These are phyloP conservation scores for Athetis lepigone DNA, from an alignment of 2,888 invertebrate genomes.

Conservation along the genomic window DNA sequence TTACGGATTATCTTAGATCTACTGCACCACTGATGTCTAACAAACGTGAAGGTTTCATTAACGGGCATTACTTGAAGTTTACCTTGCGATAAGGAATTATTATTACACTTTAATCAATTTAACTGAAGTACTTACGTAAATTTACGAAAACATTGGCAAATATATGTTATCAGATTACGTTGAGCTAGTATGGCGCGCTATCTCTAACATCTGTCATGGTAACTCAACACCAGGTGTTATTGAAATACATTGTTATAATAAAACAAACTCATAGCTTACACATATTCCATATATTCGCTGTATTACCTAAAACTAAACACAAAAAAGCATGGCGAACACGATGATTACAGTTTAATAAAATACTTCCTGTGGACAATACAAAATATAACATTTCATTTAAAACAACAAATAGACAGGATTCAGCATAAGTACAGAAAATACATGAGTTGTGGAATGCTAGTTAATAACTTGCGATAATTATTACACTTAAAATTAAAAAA, in stretches of 20 bases:
- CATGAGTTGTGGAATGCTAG: slow-evolving; percentile 62
- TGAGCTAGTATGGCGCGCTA: slow-evolving; percentile 9
- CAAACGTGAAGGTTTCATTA: slow-evolving; percentile 4
- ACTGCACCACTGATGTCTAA: slow-evolving; percentile 13
- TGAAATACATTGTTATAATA: slow-evolving; percentile 24
- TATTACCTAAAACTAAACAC: slow-evolving; percentile 72
- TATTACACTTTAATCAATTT: slow-evolving; percentile 24
- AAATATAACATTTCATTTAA: slow-evolving; percentile 49
- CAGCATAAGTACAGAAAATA: slow-evolving; percentile 37
- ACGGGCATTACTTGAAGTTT: background rate
- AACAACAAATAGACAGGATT: slow-evolving; percentile 27
- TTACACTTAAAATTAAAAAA: slow-evolving; percentile 58
- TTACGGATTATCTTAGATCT: slow-evolving; percentile 19
- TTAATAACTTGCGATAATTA: slow-evolving; percentile 50
- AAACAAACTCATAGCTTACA: slow-evolving; percentile 72
- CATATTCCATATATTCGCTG: slow-evolving; percentile 78
- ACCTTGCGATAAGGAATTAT: slow-evolving; percentile 30
- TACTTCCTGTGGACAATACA: slow-evolving; percentile 40
- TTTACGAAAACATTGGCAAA: slow-evolving; percentile 9
- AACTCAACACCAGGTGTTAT: slow-evolving; percentile 4
- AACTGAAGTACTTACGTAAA: background rate
- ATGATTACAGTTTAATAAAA: slow-evolving; percentile 62
- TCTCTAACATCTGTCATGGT: slow-evolving; percentile 14
- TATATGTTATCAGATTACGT: slow-evolving; percentile 35
- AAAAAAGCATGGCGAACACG: slow-evolving; percentile 73